Percentiles rank a stretch among this genome's conserved stretches.
Conservation (phyloP, 2,113 vertebrate genomes). For the Actenoides lindsayi region DNA sequence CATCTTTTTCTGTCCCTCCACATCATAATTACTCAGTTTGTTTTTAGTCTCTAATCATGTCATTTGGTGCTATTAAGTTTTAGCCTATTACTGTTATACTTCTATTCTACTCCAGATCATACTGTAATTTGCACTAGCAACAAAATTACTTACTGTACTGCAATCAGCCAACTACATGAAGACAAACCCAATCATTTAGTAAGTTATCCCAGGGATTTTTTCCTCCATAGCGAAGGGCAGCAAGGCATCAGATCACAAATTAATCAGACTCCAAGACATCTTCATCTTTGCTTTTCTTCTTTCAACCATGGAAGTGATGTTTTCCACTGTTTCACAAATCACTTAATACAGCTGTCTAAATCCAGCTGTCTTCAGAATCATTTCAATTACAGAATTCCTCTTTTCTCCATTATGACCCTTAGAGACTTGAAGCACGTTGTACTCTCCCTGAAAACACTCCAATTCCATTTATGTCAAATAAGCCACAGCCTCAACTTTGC, state of each 20-base stretch:
- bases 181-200: conserved; percentile 11
- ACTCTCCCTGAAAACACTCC: background rate
- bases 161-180: background rate
- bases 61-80: background rate
- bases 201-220: background rate
- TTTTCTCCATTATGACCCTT: rapidly evolving
- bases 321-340: background rate
- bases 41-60: background rate
- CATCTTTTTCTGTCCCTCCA: background rate
- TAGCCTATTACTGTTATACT: background rate
- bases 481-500: background rate
- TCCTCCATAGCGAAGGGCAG: background rate
- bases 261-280: background rate
- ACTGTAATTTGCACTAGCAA: background rate
- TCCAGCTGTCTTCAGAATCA: background rate
- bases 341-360: background rate
- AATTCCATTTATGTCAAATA: background rate
- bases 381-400: background rate
- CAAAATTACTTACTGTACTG: background rate
- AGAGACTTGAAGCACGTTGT: rapidly evolving
- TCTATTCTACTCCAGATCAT: background rate
- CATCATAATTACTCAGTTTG: rapidly evolving
- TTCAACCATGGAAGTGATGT: background rate
- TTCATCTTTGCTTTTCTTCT: background rate
- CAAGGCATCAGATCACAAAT: background rate